Evolutionary conservation across 1,140 invertebrate genomes (phyloP).

Genomic region (Aphelenchoides avenae): DNA sequence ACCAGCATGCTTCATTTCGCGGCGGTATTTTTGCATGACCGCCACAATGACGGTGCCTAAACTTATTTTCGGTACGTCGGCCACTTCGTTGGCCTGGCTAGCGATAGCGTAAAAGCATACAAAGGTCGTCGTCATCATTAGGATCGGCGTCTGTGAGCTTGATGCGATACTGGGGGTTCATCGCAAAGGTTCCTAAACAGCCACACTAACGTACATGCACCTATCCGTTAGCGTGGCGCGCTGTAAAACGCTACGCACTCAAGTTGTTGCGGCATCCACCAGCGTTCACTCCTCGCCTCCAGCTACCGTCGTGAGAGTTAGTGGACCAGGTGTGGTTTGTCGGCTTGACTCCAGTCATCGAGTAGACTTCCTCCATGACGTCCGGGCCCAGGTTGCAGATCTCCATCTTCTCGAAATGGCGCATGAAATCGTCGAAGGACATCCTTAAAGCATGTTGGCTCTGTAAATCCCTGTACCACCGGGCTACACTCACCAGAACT

Average conservation of each 20-base stretch:
- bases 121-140: constrained; percentile 64
- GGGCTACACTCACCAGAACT: constrained; percentile 88
- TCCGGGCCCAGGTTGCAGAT: constrained; percentile 96
- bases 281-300: constrained; percentile 81
- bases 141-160: constrained; percentile 76
- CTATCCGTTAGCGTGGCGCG: not conserved
- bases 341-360: constrained; percentile 56
- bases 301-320: constrained; percentile 86
- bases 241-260: constrained; percentile 55
- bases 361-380: constrained; percentile 70
- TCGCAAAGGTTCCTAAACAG: constrained; percentile 48
- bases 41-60: constrained; percentile 65
- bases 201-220: constrained; percentile 5
- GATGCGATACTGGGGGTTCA: constrained; percentile 91
- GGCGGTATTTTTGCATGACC: constrained; percentile 76
- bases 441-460: constrained; percentile 56
- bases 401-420: constrained; percentile 69
- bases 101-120: too few species aligned
- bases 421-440: constrained; percentile 62
- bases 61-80: too few species aligned
- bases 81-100: too few species aligned
- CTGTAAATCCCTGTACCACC: constrained; percentile 63
- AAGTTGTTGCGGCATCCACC: constrained; percentile 96
- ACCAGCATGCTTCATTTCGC: constrained; percentile 81
- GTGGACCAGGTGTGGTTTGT: constrained; percentile 73